Evolutionary conservation across 2,113 vertebrate genomes (phyloP), one percentile per base, ranked within the genome.

Genomic region (Parotia lawesii): DNA sequence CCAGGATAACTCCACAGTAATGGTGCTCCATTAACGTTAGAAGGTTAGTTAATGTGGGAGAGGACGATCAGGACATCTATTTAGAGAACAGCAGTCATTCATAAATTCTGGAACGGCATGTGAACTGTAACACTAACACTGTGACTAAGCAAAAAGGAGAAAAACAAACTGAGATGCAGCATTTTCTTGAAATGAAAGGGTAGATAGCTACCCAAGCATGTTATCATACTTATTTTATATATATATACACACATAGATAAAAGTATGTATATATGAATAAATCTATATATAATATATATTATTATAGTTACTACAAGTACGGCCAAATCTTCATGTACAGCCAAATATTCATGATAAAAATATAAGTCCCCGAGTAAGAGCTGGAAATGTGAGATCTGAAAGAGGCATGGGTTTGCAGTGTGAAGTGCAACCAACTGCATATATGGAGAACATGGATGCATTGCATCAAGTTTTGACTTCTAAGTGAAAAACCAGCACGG

Each of bases 391-490:
- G 21, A 62, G 40, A 44, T 38, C 37, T 28, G 23, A 22, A n/a
- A 70, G 44, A 38, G 21, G 5, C 0, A 0, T 0, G 7, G 74
- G 40, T 53, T 76, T 40, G 57, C 23, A 25, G 7, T 15, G 24
- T 23, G 61, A 47, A 89, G 48, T 6, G 13, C 80, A 71, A 29
- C 9, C 53, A 48, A 4, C 21, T 20, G 18, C 27, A 21, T 0
- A 0, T 12, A 14, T 0, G 1, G 67, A 53, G 40, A 12, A 19
- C 15, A 5, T 5, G 14, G 17, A 44, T 5, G 18, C 6, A 6
- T 15, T 56, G 19, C 35, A 57, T 71, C 60, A 58, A 61, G 5
- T 58, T 87, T 45, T 87, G 62, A 33, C 12, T 73, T 93, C 8
- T 11, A 45, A 28, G 15, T 61, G 51, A 78, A 75, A 61, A 61